A percentile compares a stretch with the other conserved stretches of the same genome.
Conservation (phyloP, 2,113 vertebrate species). For the Steatornis caripensis region DNA sequence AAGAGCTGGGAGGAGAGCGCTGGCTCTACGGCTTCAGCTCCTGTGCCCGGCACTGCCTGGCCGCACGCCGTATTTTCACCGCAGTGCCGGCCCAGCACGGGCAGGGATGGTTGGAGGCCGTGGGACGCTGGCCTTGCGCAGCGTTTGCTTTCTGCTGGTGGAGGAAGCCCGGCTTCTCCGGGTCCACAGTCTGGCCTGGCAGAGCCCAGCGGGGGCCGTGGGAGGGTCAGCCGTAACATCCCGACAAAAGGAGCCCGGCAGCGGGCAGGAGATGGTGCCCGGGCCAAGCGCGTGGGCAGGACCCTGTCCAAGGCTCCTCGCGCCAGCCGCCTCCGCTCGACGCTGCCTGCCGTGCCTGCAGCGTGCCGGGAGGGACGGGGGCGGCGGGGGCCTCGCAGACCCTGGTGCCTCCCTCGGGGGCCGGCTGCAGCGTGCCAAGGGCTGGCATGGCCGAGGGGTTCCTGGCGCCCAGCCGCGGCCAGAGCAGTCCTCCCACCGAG, state of each 20-base stretch:
- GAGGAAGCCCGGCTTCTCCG: background rate
- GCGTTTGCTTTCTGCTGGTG: background rate
- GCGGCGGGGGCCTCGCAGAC: background rate
- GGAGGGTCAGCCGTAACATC: slow-evolving; percentile 60
- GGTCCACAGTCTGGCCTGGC: background rate
- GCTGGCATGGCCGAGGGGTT: fast-evolving
- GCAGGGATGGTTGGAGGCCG: background rate
- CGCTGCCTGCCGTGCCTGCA: background rate
- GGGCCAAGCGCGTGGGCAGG: background rate
- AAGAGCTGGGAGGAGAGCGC: background rate
- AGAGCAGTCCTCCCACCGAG: background rate
- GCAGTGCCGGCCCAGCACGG: background rate
- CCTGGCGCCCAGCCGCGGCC: background rate
- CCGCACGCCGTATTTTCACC: background rate
- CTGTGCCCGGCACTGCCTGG: background rate
- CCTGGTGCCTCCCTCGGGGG: background rate
- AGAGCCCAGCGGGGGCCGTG: slow-evolving; percentile 50
- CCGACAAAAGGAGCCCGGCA: slow-evolving; percentile 63
- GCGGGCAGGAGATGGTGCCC: slow-evolving; percentile 1
- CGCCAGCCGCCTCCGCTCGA: fast-evolving
- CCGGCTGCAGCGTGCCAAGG: background rate
- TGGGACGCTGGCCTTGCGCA: background rate
- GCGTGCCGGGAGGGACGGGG: fast-evolving
- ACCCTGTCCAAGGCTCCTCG: background rate
- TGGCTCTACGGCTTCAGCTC: background rate